A percentile compares a stretch with the other conserved stretches of the same genome.
Conservation (phyloP, 2,888 invertebrate species). For the Hirtodrosophila trivittata region DNA sequence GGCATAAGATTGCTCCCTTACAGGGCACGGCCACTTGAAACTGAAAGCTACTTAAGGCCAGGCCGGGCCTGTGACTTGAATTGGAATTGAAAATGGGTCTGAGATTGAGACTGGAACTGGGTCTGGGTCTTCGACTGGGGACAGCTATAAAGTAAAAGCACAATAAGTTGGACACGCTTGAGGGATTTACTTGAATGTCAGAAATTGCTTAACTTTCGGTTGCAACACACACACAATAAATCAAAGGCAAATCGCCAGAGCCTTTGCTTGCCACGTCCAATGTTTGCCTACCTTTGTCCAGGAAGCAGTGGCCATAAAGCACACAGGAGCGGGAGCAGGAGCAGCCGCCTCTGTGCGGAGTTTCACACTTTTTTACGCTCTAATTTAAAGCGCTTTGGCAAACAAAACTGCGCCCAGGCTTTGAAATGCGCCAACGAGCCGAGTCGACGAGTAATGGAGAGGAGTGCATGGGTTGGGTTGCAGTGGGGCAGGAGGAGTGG, state of each 20-base stretch:
- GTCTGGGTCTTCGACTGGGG: neutral
- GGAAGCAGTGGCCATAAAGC: neutral
- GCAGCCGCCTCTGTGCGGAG: conserved; percentile 30
- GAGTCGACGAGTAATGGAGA: conserved; percentile 14
- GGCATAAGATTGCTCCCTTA: conserved; percentile 39
- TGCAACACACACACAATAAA: conserved; percentile 52
- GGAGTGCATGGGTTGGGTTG: neutral
- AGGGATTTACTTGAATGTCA: conserved; percentile 46
- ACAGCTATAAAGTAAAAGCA: conserved; percentile 37
- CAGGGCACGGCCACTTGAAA: conserved; percentile 43
- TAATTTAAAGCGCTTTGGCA: conserved; percentile 79
- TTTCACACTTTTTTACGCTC: conserved; percentile 77
- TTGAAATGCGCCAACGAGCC: conserved; percentile 71
- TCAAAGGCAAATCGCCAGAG: conserved; percentile 59
- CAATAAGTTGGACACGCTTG: conserved; percentile 65
- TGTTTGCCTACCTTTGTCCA: conserved; percentile 44
- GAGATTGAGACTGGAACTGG: conserved; percentile 15
- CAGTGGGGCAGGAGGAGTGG: neutral
- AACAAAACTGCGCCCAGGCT: conserved; percentile 57
- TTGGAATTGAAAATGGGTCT: neutral
- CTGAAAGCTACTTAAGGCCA: conserved; percentile 52
- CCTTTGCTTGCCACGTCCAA: conserved; percentile 30
- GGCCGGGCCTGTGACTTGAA: conserved; percentile 2
- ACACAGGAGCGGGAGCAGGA: too few relatives aligned
- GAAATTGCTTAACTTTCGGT: conserved; percentile 46